Conservation (phyloP, 2,888 invertebrate genomes). For the Andricus curvator region DNA sequence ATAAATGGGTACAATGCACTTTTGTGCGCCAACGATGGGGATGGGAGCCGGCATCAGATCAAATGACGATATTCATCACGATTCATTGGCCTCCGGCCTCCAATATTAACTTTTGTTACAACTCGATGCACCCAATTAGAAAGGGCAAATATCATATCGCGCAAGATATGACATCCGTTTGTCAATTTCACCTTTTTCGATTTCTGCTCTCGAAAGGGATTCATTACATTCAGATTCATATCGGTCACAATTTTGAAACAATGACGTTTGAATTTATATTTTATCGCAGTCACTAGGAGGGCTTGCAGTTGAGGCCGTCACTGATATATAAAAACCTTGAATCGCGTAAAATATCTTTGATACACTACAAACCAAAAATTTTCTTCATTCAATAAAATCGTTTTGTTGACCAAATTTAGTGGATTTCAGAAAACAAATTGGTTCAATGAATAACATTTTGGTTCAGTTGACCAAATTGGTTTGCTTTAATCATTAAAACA, state of each 20-base stretch:
- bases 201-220: not conserved
- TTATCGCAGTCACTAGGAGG: not conserved
- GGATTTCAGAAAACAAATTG: too few species aligned
- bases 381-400: too few species aligned
- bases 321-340: too few species aligned
- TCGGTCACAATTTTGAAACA: not conserved
- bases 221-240: not conserved
- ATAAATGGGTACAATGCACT: conserved; percentile 48
- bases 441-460: too few species aligned
- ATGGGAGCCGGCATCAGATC: conserved; percentile 41
- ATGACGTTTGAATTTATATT: not conserved
- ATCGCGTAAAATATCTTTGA: too few species aligned
- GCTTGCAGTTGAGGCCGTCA: too few species aligned
- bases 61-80: conserved; percentile 48
- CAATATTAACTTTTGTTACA: conserved; percentile 51
- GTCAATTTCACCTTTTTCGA: not conserved
- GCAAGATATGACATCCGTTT: not conserved
- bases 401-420: too few species aligned
- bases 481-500: too few species aligned
- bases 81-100: conserved; percentile 53
- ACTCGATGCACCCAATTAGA: not conserved
- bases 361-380: too few species aligned
- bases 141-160: conserved; percentile 1
- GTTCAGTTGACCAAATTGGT: too few species aligned
- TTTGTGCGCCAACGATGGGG: conserved; percentile 46